Percentiles rank a stretch among this genome's conserved stretches.
Conservation (phyloP, 2,113 vertebrate species). For the Menura novaehollandiae region DNA sequence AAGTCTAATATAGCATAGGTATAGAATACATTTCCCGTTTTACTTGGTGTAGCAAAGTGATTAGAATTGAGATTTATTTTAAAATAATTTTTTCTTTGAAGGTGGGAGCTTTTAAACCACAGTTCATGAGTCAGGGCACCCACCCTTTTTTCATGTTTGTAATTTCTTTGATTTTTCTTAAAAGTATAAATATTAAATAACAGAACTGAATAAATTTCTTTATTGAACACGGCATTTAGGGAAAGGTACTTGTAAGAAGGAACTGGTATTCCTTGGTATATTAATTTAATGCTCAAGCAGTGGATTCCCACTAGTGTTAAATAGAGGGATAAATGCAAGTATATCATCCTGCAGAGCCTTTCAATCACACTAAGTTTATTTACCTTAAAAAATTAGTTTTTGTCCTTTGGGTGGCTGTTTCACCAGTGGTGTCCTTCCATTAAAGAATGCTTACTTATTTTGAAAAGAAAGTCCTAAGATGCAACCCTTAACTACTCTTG, state of each 20-base stretch:
- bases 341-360: neutral
- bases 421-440: neutral
- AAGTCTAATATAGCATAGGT: neutral
- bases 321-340: neutral
- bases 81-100: neutral
- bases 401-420: neutral
- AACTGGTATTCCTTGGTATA: neutral
- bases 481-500: neutral
- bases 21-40: neutral
- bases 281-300: neutral
- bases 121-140: neutral
- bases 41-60: neutral
- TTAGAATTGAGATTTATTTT: neutral
- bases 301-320: neutral
- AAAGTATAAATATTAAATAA: neutral
- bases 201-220: neutral
- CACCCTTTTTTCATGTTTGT: neutral
- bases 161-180: neutral
- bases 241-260: neutral
- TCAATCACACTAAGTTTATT: neutral
- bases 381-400: neutral
- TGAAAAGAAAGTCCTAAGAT: neutral
- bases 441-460: neutral
- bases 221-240: neutral
- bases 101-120: neutral